Base-by-base conservation (phyloP, 23 tunicate genomes). In the Trididemnum clinides region DNA sequence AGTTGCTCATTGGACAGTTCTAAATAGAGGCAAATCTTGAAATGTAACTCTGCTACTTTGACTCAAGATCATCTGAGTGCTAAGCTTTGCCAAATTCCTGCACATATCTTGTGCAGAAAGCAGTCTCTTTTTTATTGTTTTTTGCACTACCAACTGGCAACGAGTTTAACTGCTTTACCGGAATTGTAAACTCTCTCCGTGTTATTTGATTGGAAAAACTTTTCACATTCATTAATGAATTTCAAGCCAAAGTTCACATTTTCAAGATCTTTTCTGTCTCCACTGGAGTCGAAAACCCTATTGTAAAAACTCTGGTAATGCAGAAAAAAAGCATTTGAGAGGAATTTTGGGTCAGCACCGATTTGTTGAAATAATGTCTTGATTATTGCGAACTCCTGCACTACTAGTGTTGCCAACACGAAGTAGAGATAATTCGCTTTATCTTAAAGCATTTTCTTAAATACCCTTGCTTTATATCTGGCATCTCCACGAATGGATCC, bases 371-470 rank as follows among this genome's bases (percentile, higher is more conserved):
- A 63, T 7, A 63, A 23, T n/a, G 71, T 6, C 51, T 80, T 80
- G 1, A 80, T 10, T 28, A n/a, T 57, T 35, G 58, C 85, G 59
- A 80, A 80, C 25, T 80, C 73, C 44, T 80, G 85, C 18, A 80
- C 85, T 33, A 33, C 1, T 0, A 72, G 85, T 19, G 85, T 80
- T 10, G 72, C 72, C 33, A 80, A 80, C 2, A 33, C 27, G 54
- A 79, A 79, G 84, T 35, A 79, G 30, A 79, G 64, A 44, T 79
- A 79, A 54, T 79, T 79, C 29, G 71, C 28, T 49, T 51, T 19
- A 28, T 79, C 84, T 79, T 19, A 31, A 4, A 79, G 64, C 84
- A 79, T 79, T 79, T 79, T 71, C 72, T 79, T 79, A 4, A 79
- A 21, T 2, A 79, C 28, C 35, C 84, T 79, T 79, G 71, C 71